Percentiles rank a stretch among this genome's conserved stretches.
Evolutionary conservation across 2,888 invertebrate species (phyloP).

Genomic region (Euproctis similis): DNA sequence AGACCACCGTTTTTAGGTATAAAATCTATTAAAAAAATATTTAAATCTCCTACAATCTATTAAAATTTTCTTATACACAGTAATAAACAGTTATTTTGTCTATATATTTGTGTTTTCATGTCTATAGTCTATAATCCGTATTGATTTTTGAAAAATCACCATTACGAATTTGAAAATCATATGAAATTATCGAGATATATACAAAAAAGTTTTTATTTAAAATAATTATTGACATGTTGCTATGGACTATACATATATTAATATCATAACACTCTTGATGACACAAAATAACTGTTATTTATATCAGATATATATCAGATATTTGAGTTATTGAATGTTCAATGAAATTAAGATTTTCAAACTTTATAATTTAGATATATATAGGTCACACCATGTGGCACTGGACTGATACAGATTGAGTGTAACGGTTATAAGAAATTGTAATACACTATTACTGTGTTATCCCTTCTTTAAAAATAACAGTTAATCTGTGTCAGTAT

Average conservation of each 20-base stretch:
- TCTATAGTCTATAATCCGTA: too few species aligned
- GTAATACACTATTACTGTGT: too few species aligned
- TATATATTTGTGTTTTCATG: conserved; percentile 23
- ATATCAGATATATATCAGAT: too few species aligned
- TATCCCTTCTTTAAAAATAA: too few species aligned
- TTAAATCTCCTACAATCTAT: conserved; percentile 35
- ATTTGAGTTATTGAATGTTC: too few species aligned
- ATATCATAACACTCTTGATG: conserved; percentile 6
- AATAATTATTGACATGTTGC: conserved; percentile 39
- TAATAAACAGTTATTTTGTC: conserved; percentile 37
- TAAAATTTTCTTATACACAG: conserved; percentile 38
- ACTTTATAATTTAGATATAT: too few species aligned
- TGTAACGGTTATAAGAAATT: too few species aligned
- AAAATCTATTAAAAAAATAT: conserved; percentile 25
- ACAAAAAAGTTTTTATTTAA: conserved; percentile 23
- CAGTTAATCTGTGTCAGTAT: conserved; percentile 26
- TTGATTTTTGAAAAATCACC: too few species aligned
- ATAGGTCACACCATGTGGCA: too few species aligned
- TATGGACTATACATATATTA: conserved; percentile 34
- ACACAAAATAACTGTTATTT: conserved; percentile 7
- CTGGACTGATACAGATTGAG: too few species aligned
- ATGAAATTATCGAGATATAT: conserved; percentile 21
- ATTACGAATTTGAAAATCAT: conserved; percentile 12
- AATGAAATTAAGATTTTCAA: too few species aligned
- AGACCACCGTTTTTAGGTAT: conserved; percentile 68